Base-by-base conservation (phyloP, 2,888 invertebrate genomes). In the Apamea anceps region DNA sequence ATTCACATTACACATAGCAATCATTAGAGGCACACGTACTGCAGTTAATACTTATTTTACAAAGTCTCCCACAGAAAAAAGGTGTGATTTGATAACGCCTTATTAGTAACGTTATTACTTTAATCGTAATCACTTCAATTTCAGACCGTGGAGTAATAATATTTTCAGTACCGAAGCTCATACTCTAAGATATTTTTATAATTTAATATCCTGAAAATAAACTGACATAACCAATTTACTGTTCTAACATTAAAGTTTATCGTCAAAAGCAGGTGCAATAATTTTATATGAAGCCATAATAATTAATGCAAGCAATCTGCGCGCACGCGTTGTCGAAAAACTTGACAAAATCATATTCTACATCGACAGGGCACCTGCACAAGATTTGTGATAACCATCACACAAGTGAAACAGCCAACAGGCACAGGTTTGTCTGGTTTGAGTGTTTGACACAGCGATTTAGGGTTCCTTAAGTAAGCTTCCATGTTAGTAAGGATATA, bases 291-390 rank as follows among this genome's bases (percentile, higher is more conserved):
- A 91, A 90, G 87, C 85, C 85, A 87, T 89, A 91, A 92, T 91
- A 90, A 91, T 85, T 85, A 85, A 88, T 88, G 83, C 66, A 87
- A 85, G 89, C 89, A 93, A 92, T 92, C 90, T 90, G 89, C 85
- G 72, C 79, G 75, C 72, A 83, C 88, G 85, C 80, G 88, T 87
- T 90, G 90, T 90, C 91, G 86, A 93, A 93, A 91, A 90, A 90
- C 90, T 89, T 89, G 88, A 90, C 89, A 87, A 90, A 91, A 91
- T 91, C 90, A 90, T 90, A 91, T 87, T 87, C 86, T 88, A 89
- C 82, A 88, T 85, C 81, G 80, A 81, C 84, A n/a, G n/a, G n/a
- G 79, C 94, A 94, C 93, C 94, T 94, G 93, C 91, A 67, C 37
- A 70, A 74, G 83, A 82, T 87, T 79, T 80, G 66, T 80, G 80